These are phyloP conservation scores for Seladonia tumulorum DNA, from an alignment of 2,888 invertebrate species.

Conservation along the genomic window DNA sequence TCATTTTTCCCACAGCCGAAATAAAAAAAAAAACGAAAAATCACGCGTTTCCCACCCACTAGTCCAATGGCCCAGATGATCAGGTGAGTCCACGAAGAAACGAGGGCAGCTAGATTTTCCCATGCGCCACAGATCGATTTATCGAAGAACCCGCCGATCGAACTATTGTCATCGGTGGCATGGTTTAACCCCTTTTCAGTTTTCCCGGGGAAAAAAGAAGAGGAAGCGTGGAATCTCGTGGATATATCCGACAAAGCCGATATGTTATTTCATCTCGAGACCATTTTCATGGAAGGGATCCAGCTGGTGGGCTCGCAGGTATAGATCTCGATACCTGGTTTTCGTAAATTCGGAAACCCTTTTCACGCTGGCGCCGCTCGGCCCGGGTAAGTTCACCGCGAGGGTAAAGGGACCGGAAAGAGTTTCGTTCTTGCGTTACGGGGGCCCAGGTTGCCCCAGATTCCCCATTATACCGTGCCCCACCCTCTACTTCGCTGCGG, in stretches of 20 bases:
- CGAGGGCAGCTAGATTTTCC: conserved; percentile 46
- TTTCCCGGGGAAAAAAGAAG: conserved; percentile 54
- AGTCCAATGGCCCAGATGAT: conserved; percentile 2
- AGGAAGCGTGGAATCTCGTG: conserved; percentile 42
- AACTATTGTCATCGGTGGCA: conserved; percentile 47
- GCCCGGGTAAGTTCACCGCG: conserved; percentile 29
- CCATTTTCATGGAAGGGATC: conserved; percentile 23
- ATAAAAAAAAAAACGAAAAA: no score
- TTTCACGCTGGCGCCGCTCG: conserved; percentile 57
- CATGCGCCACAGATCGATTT: conserved; percentile 46
- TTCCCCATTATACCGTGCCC: conserved; percentile 13
- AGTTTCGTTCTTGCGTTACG: conserved; percentile 40
- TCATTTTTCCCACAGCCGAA: conserved; percentile 8
- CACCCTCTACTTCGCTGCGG: background rate
- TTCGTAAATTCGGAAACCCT: conserved; percentile 69
- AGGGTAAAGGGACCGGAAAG: conserved; percentile 27
- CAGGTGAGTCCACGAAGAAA: conserved; percentile 47
- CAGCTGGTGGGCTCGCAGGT: conserved; percentile 56
- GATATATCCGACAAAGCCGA: conserved; percentile 47
- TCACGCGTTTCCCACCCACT: background rate
- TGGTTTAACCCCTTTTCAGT: conserved; percentile 69
- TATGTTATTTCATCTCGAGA: conserved; percentile 70
- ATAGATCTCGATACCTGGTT: conserved; percentile 54
- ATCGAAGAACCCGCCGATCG: conserved; percentile 40
- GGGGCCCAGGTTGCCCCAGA: conserved; percentile 29